Base-by-base conservation (phyloP, 2,888 invertebrate genomes). In the Oasisia sp. region DNA sequence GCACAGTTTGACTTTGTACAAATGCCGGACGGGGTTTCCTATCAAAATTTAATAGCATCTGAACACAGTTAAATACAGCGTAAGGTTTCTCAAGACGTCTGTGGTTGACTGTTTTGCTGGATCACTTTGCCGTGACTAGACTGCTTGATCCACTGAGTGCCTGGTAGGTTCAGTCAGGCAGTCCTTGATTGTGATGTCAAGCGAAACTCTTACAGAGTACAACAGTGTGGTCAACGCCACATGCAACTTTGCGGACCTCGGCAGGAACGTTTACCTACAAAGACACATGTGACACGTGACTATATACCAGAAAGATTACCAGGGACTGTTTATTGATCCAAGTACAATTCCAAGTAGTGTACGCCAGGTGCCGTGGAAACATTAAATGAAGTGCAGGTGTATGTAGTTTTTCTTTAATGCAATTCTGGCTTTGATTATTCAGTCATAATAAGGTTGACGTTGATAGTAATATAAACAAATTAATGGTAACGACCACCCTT, bases 221-320 rank as follows among this genome's bases (percentile, higher is more conserved):
- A 0, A 96, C 94, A 32, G 95, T 95, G 93, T 97, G 97, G 94
- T 99, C 99, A 0, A 98, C 97, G 92, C 99, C 98, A 96, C 98
- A 98, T 91, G 97, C 97, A 0, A 98, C 97, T 95, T 98, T 97
- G 74, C 97, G 95, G 0, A 98, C 98, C 95, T 97, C 97, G 0
- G 98, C 98, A 92, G 98, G 98, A 27, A 99, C 96, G 0, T 98
- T 97, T 27, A 97, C 94, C 89, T 93, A 92, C 92, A 92, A 89
- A 32, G 9, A 91, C 32, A 89, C 89, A 91, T 11, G 56, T 91
- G 38, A 44, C n/a, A 38, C 0, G 74, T 19, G 74, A 27, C 27
- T 14, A 74, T 19, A n/a, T 74, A 7, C 74, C 58, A 58, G 58
- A 19, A 4, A n/a, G n/a, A n/a, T n/a, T n/a, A n/a, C n/a, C 27